phyloP scores from a whole-genome alignment of 2,113 vertebrate genomes.

The Perca fluviatilis region DNA sequence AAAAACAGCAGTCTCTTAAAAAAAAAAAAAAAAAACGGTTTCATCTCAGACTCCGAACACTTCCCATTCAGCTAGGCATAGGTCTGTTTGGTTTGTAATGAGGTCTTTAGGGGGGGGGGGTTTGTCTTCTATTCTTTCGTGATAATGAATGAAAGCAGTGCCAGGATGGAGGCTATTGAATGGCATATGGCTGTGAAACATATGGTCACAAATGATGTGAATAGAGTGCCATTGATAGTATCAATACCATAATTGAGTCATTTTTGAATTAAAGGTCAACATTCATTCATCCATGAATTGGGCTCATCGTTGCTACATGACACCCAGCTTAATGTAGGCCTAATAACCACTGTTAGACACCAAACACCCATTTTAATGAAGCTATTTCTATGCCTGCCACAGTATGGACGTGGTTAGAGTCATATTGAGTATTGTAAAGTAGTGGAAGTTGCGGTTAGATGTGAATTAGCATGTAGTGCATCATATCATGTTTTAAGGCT shows the following conservation, averaged over 20 bases:
- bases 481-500: constrained; percentile 50
- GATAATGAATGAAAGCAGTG: neutral
- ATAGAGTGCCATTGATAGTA: neutral
- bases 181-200: neutral
- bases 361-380: constrained; percentile 58
- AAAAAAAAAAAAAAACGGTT: neutral
- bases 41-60: neutral
- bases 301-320: neutral
- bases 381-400: constrained; percentile 31
- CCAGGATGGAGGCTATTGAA: constrained; percentile 9
- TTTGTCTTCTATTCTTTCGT: constrained; percentile 17
- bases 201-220: neutral
- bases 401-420: neutral
- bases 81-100: constrained; percentile 23
- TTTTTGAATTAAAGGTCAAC: neutral
- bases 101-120: neutral
- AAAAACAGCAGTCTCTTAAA: constrained; percentile 16
- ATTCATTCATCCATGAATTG: neutral
- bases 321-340: neutral
- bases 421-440: neutral
- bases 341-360: constrained; percentile 19
- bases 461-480: constrained; percentile 36
- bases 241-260: too few relatives aligned
- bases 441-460: constrained; percentile 36
- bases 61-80: neutral